phyloP scores from a whole-genome alignment of 2,888 invertebrate genomes.

The Netelia inedita region DNA sequence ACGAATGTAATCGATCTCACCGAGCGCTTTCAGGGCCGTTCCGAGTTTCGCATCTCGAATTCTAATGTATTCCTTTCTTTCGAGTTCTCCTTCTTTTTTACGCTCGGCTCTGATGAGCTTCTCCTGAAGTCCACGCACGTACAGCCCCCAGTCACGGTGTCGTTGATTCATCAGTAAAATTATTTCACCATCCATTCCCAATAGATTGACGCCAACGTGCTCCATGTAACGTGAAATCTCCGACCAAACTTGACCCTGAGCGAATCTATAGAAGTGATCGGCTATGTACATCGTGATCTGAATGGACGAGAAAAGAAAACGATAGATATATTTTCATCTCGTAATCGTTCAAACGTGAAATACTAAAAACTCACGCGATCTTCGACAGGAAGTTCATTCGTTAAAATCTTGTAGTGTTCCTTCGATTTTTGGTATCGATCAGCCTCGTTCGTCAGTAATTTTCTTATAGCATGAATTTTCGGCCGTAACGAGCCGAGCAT shows the following conservation, averaged over 20 bases:
- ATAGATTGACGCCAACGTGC: constrained; percentile 80
- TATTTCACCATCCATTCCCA: constrained; percentile 82
- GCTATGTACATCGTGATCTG: constrained; percentile 84
- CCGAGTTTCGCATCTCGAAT: constrained; percentile 82
- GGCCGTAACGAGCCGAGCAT: constrained; percentile 84
- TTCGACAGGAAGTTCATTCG: constrained; percentile 77
- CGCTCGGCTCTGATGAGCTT: constrained; percentile 76
- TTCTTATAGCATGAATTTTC: constrained; percentile 85
- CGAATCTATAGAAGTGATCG: constrained; percentile 85
- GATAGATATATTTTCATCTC: not conserved
- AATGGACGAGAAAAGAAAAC: constrained; percentile 45
- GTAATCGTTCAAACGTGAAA: not conserved
- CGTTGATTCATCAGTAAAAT: constrained; percentile 81
- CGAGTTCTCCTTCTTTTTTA: constrained; percentile 79
- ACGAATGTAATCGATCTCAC: constrained; percentile 83
- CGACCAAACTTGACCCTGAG: constrained; percentile 85
- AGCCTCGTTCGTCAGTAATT: constrained; percentile 81
- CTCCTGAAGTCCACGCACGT: constrained; percentile 81
- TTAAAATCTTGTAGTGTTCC: constrained; percentile 83
- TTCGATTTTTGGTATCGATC: constrained; percentile 80
- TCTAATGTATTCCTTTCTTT: constrained; percentile 80
- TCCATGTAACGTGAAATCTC: constrained; percentile 83
- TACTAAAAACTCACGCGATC: constrained; percentile 80
- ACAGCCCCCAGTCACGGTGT: constrained; percentile 81
- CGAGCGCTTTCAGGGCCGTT: constrained; percentile 82